phyloP scores from a whole-genome alignment of 2,888 invertebrate genomes.

The Zygogramma bicolorata region DNA sequence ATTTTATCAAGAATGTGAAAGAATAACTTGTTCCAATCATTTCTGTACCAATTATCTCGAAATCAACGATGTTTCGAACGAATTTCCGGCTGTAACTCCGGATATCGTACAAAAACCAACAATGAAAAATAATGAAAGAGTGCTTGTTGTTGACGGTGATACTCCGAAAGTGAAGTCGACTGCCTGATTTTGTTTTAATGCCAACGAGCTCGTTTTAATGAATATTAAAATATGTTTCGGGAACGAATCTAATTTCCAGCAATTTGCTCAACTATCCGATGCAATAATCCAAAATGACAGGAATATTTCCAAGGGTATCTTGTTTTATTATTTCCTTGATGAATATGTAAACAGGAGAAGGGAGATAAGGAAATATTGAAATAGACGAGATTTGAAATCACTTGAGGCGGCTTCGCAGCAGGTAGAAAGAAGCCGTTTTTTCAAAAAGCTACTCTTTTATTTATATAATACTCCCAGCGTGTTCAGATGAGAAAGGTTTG shows the following conservation, averaged over 20 bases:
- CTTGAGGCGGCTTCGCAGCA: background rate
- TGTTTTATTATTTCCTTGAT: constrained; percentile 18
- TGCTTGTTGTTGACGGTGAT: background rate
- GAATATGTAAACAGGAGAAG: constrained; percentile 9
- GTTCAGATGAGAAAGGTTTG: background rate
- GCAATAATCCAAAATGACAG: constrained; percentile 23
- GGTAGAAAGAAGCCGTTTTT: too few species aligned
- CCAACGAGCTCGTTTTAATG: constrained; percentile 26
- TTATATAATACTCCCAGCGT: background rate
- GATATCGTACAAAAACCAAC: background rate
- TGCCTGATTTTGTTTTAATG: constrained; percentile 1
- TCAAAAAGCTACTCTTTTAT: background rate
- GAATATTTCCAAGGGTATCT: constrained; percentile 8
- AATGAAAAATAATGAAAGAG: background rate
- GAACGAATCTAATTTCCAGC: constrained; percentile 29
- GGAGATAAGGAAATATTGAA: background rate
- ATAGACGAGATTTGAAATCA: background rate
- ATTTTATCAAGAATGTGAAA: too few species aligned
- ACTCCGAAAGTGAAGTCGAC: background rate
- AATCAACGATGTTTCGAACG: too few species aligned
- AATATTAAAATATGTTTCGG: constrained; percentile 30
- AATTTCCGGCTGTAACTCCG: background rate
- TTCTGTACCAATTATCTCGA: too few species aligned
- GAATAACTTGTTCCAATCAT: too few species aligned
- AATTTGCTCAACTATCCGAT: constrained; percentile 30